These are phyloP conservation scores for Choloepus hoffmanni DNA, from an alignment of 2,113 vertebrate genomes.

Conservation along the genomic window DNA sequence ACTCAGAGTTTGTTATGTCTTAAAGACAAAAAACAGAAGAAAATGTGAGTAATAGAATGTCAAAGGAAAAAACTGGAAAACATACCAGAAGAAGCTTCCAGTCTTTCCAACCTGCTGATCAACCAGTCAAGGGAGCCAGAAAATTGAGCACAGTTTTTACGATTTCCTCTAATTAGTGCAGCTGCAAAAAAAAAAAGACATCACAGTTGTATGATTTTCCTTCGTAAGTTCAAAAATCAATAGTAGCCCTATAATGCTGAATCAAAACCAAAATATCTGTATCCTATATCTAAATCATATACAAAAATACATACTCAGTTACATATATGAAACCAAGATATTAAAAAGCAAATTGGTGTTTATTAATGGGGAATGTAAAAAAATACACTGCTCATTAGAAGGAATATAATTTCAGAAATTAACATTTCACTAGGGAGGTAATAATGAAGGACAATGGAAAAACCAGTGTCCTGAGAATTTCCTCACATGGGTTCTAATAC, in stretches of 20 bases:
- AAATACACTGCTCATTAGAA: not conserved
- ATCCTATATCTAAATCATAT: not conserved
- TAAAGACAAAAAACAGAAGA: not conserved
- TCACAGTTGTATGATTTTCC: not conserved
- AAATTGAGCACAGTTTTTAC: conserved; percentile 99
- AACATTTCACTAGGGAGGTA: not conserved
- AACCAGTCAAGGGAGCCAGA: conserved; percentile 97
- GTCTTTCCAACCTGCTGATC: conserved; percentile 95
- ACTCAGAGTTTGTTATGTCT: not conserved
- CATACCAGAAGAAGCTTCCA: conserved; percentile 98
- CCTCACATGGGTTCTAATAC: not conserved
- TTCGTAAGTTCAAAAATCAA: not conserved
- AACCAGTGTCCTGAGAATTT: not conserved
- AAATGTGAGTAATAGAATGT: not conserved
- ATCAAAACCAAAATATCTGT: not conserved
- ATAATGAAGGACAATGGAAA: conserved; percentile 2
- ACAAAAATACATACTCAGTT: not conserved
- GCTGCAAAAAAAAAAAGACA: conserved; percentile 85
- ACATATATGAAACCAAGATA: not conserved
- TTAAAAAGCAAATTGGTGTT: not conserved
- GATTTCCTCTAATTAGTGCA: conserved; percentile 97
- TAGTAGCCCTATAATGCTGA: not conserved
- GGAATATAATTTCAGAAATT: not conserved
- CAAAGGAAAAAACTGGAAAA: conserved; percentile 5
- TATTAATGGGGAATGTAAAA: not conserved